Percentiles rank a stretch among this genome's conserved stretches.
Conservation (phyloP, 2,888 invertebrate genomes). For the Andrena dorsata region DNA sequence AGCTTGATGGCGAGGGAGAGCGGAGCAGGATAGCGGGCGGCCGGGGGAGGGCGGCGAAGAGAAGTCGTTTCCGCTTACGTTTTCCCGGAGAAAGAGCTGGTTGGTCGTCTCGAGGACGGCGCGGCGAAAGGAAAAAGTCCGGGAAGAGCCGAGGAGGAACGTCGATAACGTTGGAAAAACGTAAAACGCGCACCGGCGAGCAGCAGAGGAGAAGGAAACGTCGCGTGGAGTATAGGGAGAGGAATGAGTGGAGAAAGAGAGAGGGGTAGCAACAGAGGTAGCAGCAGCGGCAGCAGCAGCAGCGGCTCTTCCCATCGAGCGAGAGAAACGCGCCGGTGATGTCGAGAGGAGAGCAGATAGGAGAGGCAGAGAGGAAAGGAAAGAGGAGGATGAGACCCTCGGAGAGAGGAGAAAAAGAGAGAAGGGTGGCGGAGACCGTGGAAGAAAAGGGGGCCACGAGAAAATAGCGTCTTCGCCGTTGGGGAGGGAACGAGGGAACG, state of each 20-base stretch:
- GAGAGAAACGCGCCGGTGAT: conserved; percentile 11
- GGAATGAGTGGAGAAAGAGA: conserved; percentile 30
- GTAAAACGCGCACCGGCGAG: conserved; percentile 76
- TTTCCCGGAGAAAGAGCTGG: conserved; percentile 73
- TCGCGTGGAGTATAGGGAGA: conserved; percentile 57
- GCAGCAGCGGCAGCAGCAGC: conserved; percentile 3
- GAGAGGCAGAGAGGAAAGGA: conserved; percentile 40
- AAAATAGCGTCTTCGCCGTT: conserved; percentile 82
- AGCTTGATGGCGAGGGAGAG: conserved; percentile 30
- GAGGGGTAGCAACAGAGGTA: conserved; percentile 16
- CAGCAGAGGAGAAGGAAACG: conserved; percentile 65
- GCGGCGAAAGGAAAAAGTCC: conserved; percentile 77
- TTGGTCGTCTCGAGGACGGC: conserved; percentile 73
- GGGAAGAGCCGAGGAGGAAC: conserved; percentile 78
- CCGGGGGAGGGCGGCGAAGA: conserved; percentile 1
- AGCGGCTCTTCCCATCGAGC: conserved; percentile 7
- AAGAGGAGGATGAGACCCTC: conserved; percentile 66
- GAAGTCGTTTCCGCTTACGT: conserved; percentile 73
- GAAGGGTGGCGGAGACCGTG: conserved; percentile 73
- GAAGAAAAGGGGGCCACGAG: conserved; percentile 82
- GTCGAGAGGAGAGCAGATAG: conserved; percentile 24
- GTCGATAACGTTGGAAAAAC: conserved; percentile 84
- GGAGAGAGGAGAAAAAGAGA: conserved; percentile 62
- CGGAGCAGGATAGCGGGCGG: not conserved
- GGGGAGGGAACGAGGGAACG: conserved; percentile 80